A percentile compares a stretch with the other conserved stretches of the same genome.
These are phyloP conservation scores for Monochamus alternatus DNA, from an alignment of 2,888 invertebrate genomes.

Conservation along the genomic window DNA sequence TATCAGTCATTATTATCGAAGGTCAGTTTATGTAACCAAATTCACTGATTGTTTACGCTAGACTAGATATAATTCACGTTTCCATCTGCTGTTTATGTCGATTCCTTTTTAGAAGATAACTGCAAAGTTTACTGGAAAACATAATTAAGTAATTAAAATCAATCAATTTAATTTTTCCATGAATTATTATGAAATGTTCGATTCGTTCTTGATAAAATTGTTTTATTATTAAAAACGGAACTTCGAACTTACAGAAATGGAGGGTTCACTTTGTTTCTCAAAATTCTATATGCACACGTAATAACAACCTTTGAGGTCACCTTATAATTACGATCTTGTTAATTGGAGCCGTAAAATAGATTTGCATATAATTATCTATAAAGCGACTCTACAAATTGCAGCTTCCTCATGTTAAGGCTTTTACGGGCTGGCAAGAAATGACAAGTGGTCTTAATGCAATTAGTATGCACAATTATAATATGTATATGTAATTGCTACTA, in stretches of 20 bases:
- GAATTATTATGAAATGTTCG: too few relatives aligned
- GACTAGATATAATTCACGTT: too few relatives aligned
- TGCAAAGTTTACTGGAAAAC: background rate
- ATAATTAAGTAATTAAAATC: background rate
- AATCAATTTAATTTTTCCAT: too few relatives aligned
- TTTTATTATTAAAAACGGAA: too few relatives aligned
- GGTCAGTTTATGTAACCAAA: too few relatives aligned
- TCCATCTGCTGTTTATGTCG: background rate
- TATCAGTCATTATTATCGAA: too few relatives aligned
- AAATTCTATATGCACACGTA: background rate
- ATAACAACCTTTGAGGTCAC: conserved; percentile 22
- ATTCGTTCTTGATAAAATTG: too few relatives aligned
- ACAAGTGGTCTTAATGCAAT: conserved; percentile 1
- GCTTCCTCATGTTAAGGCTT: background rate
- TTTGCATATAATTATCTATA: conserved; percentile 17
- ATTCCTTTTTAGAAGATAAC: background rate
- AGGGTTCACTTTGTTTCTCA: too few relatives aligned
- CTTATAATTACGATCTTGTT: conserved; percentile 22
- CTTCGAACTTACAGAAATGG: too few relatives aligned
- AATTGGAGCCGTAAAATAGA: conserved; percentile 13
- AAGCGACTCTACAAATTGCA: conserved; percentile 12
- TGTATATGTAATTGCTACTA: too few relatives aligned
- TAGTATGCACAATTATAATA: background rate
- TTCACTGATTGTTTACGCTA: too few relatives aligned
- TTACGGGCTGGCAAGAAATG: background rate